A percentile compares a stretch with the other conserved stretches of the same genome.
Evolutionary conservation across 2,888 invertebrate species (phyloP).

Genomic region (Brachypterus glaber): DNA sequence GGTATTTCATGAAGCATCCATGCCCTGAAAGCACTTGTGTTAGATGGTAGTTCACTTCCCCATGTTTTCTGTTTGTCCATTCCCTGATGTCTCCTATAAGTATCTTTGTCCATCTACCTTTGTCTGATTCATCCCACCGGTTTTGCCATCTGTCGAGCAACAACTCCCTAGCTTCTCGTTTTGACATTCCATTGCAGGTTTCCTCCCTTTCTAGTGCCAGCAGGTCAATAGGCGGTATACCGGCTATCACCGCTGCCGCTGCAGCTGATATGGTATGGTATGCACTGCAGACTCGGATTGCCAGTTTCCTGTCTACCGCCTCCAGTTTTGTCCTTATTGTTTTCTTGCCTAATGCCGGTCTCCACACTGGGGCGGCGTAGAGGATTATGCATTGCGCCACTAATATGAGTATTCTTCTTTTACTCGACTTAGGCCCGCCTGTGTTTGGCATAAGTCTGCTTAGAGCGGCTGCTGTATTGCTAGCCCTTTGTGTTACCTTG

Average conservation of each 20-base stretch:
- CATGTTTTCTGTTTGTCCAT: constrained; percentile 4
- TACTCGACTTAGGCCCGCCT: background rate
- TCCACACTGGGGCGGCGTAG: constrained; percentile 6
- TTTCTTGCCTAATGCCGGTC: constrained; percentile 3
- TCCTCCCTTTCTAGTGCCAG: background rate
- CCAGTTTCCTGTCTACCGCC: constrained; percentile 4
- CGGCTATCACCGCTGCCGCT: background rate
- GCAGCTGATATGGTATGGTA: constrained; percentile 2
- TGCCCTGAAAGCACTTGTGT: background rate
- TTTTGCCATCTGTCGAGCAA: constrained; percentile 1
- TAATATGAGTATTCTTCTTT: background rate
- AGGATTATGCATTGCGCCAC: background rate
- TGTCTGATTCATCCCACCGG: constrained; percentile 3
- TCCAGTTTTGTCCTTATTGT: constrained; percentile 2
- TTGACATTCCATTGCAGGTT: background rate
- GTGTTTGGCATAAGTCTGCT: too few relatives aligned
- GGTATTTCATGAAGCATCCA: background rate
- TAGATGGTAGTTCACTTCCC: constrained; percentile 1
- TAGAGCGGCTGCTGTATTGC: background rate
- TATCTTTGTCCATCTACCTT: constrained; percentile 2
- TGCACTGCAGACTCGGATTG: constrained; percentile 3
- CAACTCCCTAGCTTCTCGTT: background rate
- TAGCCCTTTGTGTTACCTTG: constrained; percentile 1
- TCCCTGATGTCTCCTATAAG: constrained; percentile 2
- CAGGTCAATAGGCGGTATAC: background rate